phyloP scores from a whole-genome alignment of 2,113 vertebrate genomes.

The Cryptotis parvus region DNA sequence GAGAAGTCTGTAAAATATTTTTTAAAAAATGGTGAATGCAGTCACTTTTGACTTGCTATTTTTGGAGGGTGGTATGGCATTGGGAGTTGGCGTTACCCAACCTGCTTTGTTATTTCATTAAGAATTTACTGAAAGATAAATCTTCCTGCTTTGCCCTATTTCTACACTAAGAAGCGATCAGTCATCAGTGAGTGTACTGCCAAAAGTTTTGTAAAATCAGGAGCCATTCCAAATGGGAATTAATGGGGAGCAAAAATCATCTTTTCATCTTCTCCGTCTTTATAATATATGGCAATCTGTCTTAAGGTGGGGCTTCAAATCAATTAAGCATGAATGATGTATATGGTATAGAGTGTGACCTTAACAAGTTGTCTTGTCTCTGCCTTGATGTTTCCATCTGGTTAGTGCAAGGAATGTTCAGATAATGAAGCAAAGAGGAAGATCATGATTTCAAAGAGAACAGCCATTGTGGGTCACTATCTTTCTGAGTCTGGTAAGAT shows the following conservation, averaged over 20 bases:
- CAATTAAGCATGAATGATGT: constrained; percentile 87
- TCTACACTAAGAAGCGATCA: constrained; percentile 80
- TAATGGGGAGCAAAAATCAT: constrained; percentile 85
- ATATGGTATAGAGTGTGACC: constrained; percentile 83
- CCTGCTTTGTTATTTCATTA: constrained; percentile 70
- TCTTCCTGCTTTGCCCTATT: constrained; percentile 71
- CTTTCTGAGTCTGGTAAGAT: constrained; percentile 84
- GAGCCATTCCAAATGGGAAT: constrained; percentile 85
- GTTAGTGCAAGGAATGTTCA: constrained; percentile 80
- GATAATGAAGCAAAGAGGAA: constrained; percentile 76
- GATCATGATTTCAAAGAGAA: constrained; percentile 84
- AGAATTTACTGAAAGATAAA: constrained; percentile 79
- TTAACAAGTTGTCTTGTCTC: constrained; percentile 86
- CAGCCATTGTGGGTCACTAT: constrained; percentile 84
- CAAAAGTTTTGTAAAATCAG: constrained; percentile 83
- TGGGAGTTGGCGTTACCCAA: constrained; percentile 61
- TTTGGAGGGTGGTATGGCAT: background rate
- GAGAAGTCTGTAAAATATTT: constrained; percentile 2
- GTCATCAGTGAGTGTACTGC: constrained; percentile 82
- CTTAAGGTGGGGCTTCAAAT: constrained; percentile 81
- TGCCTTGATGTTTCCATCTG: constrained; percentile 86
- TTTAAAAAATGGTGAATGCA: background rate
- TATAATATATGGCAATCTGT: constrained; percentile 81
- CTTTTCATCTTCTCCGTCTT: constrained; percentile 84
- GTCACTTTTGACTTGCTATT: constrained; percentile 15